Base-by-base conservation (phyloP, 2,113 vertebrate genomes). In the Equus quagga region DNA sequence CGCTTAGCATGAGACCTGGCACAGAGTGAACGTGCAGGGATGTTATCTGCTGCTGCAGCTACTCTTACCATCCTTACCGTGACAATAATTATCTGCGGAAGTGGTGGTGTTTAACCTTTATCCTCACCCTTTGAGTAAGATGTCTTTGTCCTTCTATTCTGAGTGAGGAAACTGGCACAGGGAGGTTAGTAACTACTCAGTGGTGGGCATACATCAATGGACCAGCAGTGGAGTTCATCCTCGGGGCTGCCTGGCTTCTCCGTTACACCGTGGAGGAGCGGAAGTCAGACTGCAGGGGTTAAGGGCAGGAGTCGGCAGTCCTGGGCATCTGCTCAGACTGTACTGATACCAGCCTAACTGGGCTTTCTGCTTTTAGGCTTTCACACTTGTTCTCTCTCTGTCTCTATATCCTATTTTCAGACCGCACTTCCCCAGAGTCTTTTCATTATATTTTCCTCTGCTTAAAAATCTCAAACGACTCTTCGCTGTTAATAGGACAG, bases 401-500 rank as follows among this genome's bases (percentile, higher is more conserved):
- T 65, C 80, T 85, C n/a, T 56, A 5, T 19, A 4, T 58, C 78
- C 24, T 86, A 0, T 87, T 95, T 93, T 70, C 80, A 54, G 13
- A 26, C 9, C 73, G 5, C 14, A 54, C 23, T 54, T 90, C 51
- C 4, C 12, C 12, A 6, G 58, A 75, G 54, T 86, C 33, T 69
- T 67, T 88, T 70, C 70, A 15, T 80, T 69, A 17, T 83, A 18
- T 36, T 96, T 90, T 87, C 75, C 69, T 56, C 70, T 67, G 13
- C 75, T 69, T 93, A 84, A 56, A 80, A 72, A 62, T 70, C 69
- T 92, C 44, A 28, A 70, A 3, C n/a, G 83, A 64, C 65, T 97
- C 19, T 90, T 46, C n/a, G 75, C 86, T 62, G 44, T 86, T 65
- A 72, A 1, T 56, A 69, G 54, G 51, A 75, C 56, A 44, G 12